Evolutionary conservation across 2,797 vertebrate species (phyloP), one percentile per base, ranked within the genome.

Genomic region (Zenarchopterus dispar): DNA sequence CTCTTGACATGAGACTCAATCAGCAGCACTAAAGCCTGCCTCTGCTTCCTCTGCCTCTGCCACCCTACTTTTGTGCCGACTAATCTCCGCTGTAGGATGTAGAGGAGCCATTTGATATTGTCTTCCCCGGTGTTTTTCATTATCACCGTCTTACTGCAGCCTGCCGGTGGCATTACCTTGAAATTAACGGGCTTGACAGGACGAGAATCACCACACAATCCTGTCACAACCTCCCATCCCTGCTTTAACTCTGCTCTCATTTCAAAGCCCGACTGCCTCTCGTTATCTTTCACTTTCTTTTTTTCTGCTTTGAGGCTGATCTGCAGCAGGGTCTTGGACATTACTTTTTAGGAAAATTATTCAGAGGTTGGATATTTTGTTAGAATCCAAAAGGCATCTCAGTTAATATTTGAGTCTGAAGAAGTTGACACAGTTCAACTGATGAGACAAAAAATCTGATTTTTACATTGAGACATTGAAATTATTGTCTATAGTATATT

Each of bases 111-210:
- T 96, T 96, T 96, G 90, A 97, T 97, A 96, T 96, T 96, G 96
- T 98, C 96, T 97, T 96, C 94, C 94, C 94, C 95, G 95, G 96
- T 96, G 96, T 97, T 98, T 97, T 97, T 97, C 96, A 97, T 97
- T 96, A 97, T 95, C 95, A 88, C 91, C 87, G 95, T 94, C 95
- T 96, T 96, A 96, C 89, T 84, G 94, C 93, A 87, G 95, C 93
- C 95, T 94, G 94, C 93, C 94, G 89, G 93, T 91, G 93, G 95
- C 95, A 96, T 97, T 97, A 96, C 94, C 95, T 92, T 91, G 94
- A 97, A 96, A 97, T 97, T 97, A 97, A 95, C 94, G 95, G 89
- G 95, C 95, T 96, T 95, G 95, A 95, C 95, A 93, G 95, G 93
- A 81, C 92, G 93, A 92, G 95, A 95, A 96, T 95, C 95, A 77